Base-by-base conservation (phyloP, 2,113 vertebrate species). In the Coreoperca whiteheadi region DNA sequence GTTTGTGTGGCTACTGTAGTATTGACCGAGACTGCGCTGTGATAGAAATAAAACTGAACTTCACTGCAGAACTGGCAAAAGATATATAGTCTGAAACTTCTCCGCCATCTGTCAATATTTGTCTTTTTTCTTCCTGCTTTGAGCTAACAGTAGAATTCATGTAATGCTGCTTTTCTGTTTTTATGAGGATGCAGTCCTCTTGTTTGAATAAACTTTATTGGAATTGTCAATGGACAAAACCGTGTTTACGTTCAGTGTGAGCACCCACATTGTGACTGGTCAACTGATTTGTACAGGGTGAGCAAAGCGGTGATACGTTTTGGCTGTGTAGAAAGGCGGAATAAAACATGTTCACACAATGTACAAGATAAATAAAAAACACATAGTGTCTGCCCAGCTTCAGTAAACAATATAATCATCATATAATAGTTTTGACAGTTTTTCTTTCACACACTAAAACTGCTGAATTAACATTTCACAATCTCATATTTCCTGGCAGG, bases 391-490 rank as follows among this genome's bases (percentile, higher is more conserved):
- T 23, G 39, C 7, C 0, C 25, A 15, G 39, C 39, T 60, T 59
- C 15, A 37, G 46, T 25, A 8, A 7, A 28, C 16, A 39, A 74
- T n/a, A n/a, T n/a, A n/a, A n/a, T 77, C 65, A 77, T 65, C 60
- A 66, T 30, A 61, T 30, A 8, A 81, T 15, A 14, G 10, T 71
- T 78, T 30, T 50, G 5, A 39, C 46, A n/a, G 15, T 64, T 64
- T 63, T 46, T 67, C 18, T 53, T 73, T 37, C 51, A 21, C 63
- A 43, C 28, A 46, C 28, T 64, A 39, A 72, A 84, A 77, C 34
- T 32, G 25, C 61, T 81, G 6, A 59, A 56, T 79, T 48, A 60
- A 77, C 65, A 66, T 71, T 39, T 78, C 25, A 48, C 48, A 39
- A 66, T 71, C 34, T 78, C 25, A 48, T 53, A 39, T 32, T 74